phyloP scores from a whole-genome alignment of 2,113 vertebrate species.

The Bombycilla garrulus region DNA sequence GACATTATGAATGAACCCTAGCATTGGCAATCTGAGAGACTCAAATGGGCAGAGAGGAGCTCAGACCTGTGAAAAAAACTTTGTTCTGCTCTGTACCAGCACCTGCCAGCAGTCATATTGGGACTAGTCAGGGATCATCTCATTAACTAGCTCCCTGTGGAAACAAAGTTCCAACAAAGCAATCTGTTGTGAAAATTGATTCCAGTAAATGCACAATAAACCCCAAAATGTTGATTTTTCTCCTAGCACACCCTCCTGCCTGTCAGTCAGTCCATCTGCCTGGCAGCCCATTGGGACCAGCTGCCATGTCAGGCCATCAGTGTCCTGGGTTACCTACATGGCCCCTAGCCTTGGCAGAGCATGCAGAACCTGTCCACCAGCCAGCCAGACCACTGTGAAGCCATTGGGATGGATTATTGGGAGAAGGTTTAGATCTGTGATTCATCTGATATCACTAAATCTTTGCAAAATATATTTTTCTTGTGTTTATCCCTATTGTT shows the following conservation, averaged over 20 bases:
- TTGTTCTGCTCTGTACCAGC: neutral
- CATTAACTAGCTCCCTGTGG: neutral
- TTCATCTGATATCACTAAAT: neutral
- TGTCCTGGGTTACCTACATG: neutral
- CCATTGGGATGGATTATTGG: neutral
- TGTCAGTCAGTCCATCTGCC: neutral
- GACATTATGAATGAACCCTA: neutral
- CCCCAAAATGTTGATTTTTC: neutral
- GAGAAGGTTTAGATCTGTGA: neutral
- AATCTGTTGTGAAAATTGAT: neutral
- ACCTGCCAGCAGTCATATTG: neutral
- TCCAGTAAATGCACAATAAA: neutral
- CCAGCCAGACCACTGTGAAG: neutral
- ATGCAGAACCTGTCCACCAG: neutral
- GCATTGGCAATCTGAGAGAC: neutral
- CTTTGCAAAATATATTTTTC: neutral
- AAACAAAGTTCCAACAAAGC: neutral
- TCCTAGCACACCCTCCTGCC: fast-evolving
- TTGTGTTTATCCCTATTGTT: neutral
- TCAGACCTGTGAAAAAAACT: neutral
- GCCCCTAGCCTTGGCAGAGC: neutral
- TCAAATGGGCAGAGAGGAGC: neutral
- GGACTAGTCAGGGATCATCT: neutral
- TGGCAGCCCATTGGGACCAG: neutral
- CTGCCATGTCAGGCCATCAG: neutral